These are phyloP conservation scores for Leptosomus discolor DNA, from an alignment of 2,113 vertebrate genomes.

Conservation along the genomic window DNA sequence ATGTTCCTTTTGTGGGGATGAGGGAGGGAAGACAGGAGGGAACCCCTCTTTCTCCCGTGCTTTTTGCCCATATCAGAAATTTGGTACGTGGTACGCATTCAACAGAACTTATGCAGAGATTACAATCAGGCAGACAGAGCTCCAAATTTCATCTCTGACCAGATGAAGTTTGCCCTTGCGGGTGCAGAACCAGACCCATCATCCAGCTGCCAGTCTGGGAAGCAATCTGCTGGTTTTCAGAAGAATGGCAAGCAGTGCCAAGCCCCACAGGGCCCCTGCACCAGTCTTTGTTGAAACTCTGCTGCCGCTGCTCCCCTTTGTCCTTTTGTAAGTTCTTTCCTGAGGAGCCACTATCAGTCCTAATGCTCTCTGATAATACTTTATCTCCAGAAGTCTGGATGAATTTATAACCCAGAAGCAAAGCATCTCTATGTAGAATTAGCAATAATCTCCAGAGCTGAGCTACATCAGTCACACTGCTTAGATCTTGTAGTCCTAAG, in stretches of 20 bases:
- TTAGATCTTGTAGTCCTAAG: background rate
- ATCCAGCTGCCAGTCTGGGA: background rate
- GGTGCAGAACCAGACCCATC: background rate
- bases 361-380: background rate
- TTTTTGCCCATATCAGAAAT: background rate
- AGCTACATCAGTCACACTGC: background rate
- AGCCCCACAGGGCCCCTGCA: background rate
- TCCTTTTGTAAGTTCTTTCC: background rate
- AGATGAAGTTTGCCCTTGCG: background rate
- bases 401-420: background rate
- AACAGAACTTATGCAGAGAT: background rate
- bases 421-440: background rate
- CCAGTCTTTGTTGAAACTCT: background rate
- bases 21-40: background rate
- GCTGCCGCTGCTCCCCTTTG: background rate
- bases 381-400: background rate
- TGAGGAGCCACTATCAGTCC: background rate
- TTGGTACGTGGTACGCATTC: rapidly evolving
- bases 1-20: background rate
- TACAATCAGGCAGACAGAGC: background rate
- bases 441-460: background rate
- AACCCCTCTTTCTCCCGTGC: background rate
- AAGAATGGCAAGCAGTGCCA: background rate
- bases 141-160: background rate
- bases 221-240: background rate